Conservation (phyloP, 2,888 invertebrate genomes). For the Drosophila lutescens region DNA sequence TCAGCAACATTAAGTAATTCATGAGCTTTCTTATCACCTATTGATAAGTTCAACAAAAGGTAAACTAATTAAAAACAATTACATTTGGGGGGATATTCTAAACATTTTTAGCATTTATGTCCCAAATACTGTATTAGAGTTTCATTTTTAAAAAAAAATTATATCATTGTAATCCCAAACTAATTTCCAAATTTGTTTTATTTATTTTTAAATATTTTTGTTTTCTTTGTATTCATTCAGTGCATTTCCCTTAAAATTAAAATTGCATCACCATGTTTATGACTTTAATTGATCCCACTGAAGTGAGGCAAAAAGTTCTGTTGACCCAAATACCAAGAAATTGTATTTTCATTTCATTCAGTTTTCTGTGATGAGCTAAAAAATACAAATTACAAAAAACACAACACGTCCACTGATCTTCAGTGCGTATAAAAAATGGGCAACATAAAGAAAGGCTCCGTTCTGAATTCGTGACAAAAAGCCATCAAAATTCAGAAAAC, state of each 20-base stretch:
- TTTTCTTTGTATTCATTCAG: too few species aligned
- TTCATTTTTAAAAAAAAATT: too few species aligned
- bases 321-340: conserved; percentile 69
- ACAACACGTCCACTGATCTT: conserved; percentile 15
- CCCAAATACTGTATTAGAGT: too few species aligned
- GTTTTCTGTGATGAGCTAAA: conserved; percentile 24
- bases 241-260: background rate
- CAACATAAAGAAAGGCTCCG: conserved; percentile 28
- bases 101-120: too few species aligned
- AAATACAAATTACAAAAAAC: conserved; percentile 24
- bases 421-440: conserved; percentile 4
- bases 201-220: too few species aligned
- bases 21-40: conserved; percentile 68
- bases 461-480: conserved; percentile 61
- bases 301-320: conserved; percentile 42
- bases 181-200: too few species aligned
- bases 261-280: conserved; percentile 42
- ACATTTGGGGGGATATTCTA: too few species aligned
- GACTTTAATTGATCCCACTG: conserved; percentile 62
- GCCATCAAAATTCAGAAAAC: conserved; percentile 59
- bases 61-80: background rate
- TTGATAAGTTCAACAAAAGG: background rate
- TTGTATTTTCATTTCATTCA: conserved; percentile 51
- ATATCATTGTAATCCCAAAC: too few species aligned
- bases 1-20: conserved; percentile 18